Evolutionary conservation across 2,888 invertebrate species (phyloP).

Genomic region (Tineola bisselliella): DNA sequence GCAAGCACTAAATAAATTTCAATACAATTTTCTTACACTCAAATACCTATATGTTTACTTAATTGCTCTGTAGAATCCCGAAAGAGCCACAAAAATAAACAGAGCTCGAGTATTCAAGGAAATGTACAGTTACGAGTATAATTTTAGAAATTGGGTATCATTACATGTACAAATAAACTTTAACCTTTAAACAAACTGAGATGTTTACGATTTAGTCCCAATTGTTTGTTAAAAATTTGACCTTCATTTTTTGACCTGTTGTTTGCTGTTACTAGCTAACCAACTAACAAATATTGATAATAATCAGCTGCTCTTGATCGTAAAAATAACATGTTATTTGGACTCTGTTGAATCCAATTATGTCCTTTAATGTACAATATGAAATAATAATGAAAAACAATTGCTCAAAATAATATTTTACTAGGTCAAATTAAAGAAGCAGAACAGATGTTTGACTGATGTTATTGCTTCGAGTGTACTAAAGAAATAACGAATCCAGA

Average conservation of each 20-base stretch:
- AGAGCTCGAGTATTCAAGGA: background rate
- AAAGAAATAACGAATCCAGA: background rate
- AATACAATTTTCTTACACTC: background rate
- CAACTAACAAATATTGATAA: no score
- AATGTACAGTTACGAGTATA: background rate
- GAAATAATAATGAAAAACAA: no score
- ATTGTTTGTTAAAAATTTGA: background rate
- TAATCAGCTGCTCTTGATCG: no score
- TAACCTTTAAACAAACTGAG: constrained; percentile 6
- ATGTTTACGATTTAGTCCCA: background rate
- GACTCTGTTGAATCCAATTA: no score
- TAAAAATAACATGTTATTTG: no score
- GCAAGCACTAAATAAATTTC: background rate
- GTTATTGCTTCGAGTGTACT: constrained; percentile 1
- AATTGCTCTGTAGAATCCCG: constrained; percentile 1
- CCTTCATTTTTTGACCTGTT: background rate
- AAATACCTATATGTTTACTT: background rate
- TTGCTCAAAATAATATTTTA: background rate
- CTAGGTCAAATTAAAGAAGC: background rate
- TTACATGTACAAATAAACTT: constrained; percentile 9
- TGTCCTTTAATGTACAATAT: no score
- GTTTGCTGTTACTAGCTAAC: no score
- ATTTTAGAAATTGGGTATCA: constrained; percentile 13
- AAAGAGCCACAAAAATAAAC: constrained; percentile 2
- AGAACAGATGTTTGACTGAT: background rate